Conservation (phyloP, 2,797 vertebrate species). For the Varecia variegata region DNA sequence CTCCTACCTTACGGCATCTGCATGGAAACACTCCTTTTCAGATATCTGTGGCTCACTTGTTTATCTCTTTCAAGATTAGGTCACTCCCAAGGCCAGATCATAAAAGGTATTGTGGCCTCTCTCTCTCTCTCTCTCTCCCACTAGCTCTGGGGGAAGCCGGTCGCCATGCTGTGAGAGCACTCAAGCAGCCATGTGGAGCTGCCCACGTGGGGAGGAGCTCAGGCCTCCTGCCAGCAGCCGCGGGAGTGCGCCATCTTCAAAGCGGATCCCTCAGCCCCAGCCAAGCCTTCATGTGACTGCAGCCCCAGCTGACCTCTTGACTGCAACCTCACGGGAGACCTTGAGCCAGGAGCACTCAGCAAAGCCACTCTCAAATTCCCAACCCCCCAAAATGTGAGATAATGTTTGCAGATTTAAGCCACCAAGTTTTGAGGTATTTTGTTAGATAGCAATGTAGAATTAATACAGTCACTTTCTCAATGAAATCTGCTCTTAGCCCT, state of each 20-base stretch:
- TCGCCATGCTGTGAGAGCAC: neutral
- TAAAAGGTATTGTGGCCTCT: neutral
- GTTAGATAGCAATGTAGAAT: accelerated
- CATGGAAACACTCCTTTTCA: neutral
- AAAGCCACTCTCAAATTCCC: neutral
- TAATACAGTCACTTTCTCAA: neutral
- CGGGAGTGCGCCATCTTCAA: accelerated
- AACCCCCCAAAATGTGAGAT: neutral
- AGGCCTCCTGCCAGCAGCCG: neutral
- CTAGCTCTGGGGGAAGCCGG: neutral
- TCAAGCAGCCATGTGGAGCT: neutral
- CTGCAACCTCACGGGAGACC: neutral
- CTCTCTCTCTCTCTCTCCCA: neutral
- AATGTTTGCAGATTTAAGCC: neutral
- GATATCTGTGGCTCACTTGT: neutral
- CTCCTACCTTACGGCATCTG: neutral
- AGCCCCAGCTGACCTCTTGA: neutral
- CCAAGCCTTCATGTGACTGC: neutral
- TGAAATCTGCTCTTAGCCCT: neutral
- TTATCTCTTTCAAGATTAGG: neutral
- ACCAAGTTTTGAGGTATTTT: neutral
- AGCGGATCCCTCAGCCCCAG: neutral
- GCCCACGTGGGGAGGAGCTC: neutral
- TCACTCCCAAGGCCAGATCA: neutral
- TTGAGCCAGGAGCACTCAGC: neutral